These are phyloP conservation scores for Encarsia formosa DNA, from an alignment of 2,888 invertebrate species.

Conservation along the genomic window DNA sequence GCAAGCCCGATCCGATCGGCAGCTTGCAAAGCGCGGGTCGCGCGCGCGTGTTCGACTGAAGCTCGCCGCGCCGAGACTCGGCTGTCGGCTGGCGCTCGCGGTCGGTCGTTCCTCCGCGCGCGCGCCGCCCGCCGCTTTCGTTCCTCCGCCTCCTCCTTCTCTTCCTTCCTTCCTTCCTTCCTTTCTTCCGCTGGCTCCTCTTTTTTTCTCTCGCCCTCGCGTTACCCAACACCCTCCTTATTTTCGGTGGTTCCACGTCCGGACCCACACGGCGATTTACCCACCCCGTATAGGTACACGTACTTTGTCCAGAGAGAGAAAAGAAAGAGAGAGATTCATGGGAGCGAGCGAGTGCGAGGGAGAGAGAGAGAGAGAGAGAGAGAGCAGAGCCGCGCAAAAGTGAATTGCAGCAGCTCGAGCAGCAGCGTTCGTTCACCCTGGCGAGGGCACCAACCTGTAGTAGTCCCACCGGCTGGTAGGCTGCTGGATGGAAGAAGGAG, in stretches of 20 bases:
- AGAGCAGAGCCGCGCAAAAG: slow-evolving; percentile 24
- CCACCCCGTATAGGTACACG: neutral
- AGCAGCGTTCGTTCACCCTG: slow-evolving; percentile 50
- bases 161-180: neutral
- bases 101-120: neutral
- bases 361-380: slow-evolving; percentile 3
- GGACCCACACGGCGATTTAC: too few species aligned
- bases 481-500: too few species aligned
- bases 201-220: neutral
- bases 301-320: slow-evolving; percentile 31
- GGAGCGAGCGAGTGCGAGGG: neutral
- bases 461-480: too few species aligned
- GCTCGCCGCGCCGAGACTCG: too few species aligned
- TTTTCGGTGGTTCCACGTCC: too few species aligned
- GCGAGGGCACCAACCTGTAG: slow-evolving; percentile 52
- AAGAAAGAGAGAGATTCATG: slow-evolving; percentile 22
- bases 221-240: neutral
- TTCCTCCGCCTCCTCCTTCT: neutral
- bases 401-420: slow-evolving; percentile 40
- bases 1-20: too few species aligned
- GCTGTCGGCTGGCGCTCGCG: neutral
- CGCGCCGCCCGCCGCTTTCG: neutral
- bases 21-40: neutral
- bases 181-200: neutral
- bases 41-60: neutral